phyloP scores from a whole-genome alignment of 2,113 vertebrate species.

The Balaeniceps rex region DNA sequence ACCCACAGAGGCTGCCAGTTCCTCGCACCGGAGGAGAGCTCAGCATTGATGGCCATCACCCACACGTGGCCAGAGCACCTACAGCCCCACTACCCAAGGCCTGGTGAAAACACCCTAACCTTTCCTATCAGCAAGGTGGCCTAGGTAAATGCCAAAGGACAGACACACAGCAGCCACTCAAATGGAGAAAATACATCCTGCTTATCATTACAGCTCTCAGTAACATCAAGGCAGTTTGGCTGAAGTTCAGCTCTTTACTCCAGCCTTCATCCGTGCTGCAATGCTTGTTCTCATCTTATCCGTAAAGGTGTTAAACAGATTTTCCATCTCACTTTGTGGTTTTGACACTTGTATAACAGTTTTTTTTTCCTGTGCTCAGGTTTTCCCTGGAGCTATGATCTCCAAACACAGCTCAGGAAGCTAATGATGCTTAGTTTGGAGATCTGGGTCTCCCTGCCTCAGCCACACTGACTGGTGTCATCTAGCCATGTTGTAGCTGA shows the following conservation, averaged over 20 bases:
- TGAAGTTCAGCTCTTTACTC: background rate
- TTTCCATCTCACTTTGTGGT: background rate
- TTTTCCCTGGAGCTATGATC: background rate
- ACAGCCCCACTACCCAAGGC: background rate
- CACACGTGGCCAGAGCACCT: fast-evolving
- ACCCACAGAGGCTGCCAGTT: background rate
- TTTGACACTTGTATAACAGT: background rate
- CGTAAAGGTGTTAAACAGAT: background rate
- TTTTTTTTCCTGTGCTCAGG: background rate
- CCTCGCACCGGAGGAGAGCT: fast-evolving
- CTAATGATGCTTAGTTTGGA: background rate
- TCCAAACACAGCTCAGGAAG: background rate
- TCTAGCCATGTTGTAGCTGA: background rate
- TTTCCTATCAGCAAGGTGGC: background rate
- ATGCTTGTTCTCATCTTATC: background rate
- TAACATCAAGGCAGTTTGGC: background rate
- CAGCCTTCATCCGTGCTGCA: background rate
- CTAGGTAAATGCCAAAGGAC: background rate
- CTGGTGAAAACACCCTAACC: background rate
- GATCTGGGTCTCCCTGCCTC: background rate
- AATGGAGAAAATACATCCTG: background rate
- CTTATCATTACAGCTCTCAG: background rate
- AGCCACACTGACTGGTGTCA: fast-evolving
- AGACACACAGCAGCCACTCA: background rate
- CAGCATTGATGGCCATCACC: background rate